Evolutionary conservation across 53 echinoderm and acorn worm genomes (phyloP).

Genomic region (Holothuria scabra): DNA sequence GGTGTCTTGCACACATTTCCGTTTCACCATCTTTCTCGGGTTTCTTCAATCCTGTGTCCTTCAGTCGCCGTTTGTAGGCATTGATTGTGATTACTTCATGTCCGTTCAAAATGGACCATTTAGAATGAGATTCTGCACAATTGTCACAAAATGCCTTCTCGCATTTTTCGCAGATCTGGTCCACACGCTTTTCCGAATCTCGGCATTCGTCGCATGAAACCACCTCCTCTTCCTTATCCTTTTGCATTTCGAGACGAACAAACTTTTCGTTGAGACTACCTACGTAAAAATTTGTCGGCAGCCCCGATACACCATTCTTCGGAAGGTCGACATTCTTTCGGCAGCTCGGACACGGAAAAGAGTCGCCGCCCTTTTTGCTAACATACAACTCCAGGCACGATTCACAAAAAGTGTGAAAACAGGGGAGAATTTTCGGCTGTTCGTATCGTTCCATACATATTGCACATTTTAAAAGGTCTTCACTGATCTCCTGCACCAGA

Average conservation of each 20-base stretch:
- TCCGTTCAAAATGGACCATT: slow-evolving; percentile 10
- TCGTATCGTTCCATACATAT: slow-evolving; percentile 54
- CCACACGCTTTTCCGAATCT: slow-evolving; percentile 7
- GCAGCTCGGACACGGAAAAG: slow-evolving; percentile 44
- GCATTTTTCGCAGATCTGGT: slow-evolving; percentile 35
- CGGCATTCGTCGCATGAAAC: background rate
- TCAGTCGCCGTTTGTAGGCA: background rate
- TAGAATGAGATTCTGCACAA: slow-evolving; percentile 27
- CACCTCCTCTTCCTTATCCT: background rate
- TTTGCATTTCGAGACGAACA: slow-evolving; percentile 12
- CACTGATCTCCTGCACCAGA: slow-evolving; percentile 43
- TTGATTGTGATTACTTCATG: slow-evolving; percentile 14
- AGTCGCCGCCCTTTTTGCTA: background rate
- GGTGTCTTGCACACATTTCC: slow-evolving; percentile 25
- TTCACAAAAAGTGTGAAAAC: slow-evolving; percentile 49
- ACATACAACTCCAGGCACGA: slow-evolving; percentile 39
- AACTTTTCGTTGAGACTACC: slow-evolving; percentile 41
- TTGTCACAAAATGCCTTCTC: slow-evolving; percentile 26
- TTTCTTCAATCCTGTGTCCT: background rate
- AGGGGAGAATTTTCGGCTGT: slow-evolving; percentile 42
- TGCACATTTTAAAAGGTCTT: slow-evolving; percentile 44
- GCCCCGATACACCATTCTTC: background rate
- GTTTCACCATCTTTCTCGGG: slow-evolving; percentile 13
- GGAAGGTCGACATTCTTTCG: slow-evolving; percentile 22
- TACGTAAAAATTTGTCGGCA: slow-evolving; percentile 45